Evolutionary conservation across 2,113 vertebrate genomes (phyloP).

Genomic region (Nothocercus nigrocapillus): DNA sequence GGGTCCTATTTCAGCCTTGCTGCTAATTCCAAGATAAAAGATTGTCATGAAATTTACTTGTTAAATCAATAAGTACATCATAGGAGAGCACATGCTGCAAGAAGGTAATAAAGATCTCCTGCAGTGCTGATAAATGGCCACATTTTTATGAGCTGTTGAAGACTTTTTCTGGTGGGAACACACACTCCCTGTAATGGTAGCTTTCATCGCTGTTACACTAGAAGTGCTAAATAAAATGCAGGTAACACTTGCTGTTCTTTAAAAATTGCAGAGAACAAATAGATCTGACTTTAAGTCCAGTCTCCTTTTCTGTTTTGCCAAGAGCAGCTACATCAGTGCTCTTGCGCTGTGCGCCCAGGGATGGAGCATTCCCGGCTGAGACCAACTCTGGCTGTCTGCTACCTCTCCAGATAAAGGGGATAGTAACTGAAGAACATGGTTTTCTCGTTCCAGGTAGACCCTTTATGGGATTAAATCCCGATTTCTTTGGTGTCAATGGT

Average conservation of each 20-base stretch:
- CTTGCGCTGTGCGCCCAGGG: background rate
- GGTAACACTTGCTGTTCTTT: slow-evolving; percentile 11
- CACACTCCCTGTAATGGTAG: slow-evolving; percentile 44
- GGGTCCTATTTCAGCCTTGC: slow-evolving; percentile 17
- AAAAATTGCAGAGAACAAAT: slow-evolving; percentile 8
- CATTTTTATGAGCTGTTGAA: slow-evolving; percentile 52
- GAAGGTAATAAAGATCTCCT: slow-evolving; percentile 71
- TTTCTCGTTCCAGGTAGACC: background rate
- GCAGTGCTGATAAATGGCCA: slow-evolving; percentile 51
- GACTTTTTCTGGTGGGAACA: slow-evolving; percentile 55
- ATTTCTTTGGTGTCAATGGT: background rate
- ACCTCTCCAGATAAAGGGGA: background rate
- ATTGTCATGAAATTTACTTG: slow-evolving; percentile 52
- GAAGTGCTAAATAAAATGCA: slow-evolving; percentile 50
- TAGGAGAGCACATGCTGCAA: slow-evolving; percentile 53
- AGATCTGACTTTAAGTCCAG: background rate
- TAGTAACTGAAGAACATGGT: background rate
- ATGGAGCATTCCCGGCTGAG: background rate
- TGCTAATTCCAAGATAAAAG: slow-evolving; percentile 70
- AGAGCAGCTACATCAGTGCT: background rate
- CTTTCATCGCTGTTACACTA: slow-evolving; percentile 39
- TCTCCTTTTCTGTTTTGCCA: background rate
- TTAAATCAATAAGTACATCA: slow-evolving; percentile 74
- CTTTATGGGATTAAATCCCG: background rate
- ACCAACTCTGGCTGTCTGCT: background rate